A percentile compares a stretch with the other conserved stretches of the same genome.
Conservation (phyloP, 2,113 vertebrate species). For the Tiliqua scincoides region DNA sequence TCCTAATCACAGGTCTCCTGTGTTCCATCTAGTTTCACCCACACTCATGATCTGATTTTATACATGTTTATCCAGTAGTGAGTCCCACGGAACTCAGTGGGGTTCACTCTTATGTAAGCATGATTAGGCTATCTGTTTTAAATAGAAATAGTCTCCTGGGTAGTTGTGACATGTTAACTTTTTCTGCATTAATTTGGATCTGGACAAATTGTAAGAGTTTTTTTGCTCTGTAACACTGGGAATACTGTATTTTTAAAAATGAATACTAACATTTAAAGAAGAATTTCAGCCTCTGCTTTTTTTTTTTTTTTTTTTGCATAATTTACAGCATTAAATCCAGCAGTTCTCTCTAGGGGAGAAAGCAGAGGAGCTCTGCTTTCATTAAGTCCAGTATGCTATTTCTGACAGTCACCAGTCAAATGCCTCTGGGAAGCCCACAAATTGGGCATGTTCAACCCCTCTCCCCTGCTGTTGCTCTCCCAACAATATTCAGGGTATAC, state of each 20-base stretch:
- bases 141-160: not conserved
- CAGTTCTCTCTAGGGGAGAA: too few species aligned
- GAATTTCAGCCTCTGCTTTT: not conserved
- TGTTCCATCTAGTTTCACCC: not conserved
- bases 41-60: not conserved
- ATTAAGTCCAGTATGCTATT: too few species aligned
- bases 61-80: not conserved
- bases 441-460: too few species aligned
- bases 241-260: not conserved
- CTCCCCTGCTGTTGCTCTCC: too few species aligned
- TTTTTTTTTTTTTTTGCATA: not conserved
- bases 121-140: not conserved
- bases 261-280: too few species aligned
- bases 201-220: conserved; percentile 43
- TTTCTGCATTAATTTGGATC: not conserved
- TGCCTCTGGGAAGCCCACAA: too few species aligned
- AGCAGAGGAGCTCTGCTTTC: too few species aligned
- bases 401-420: too few species aligned
- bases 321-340: not conserved
- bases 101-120: not conserved
- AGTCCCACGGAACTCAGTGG: not conserved
- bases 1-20: not conserved
- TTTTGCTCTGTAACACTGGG: conserved; percentile 29
- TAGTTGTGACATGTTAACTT: not conserved
- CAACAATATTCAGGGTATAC: too few species aligned